A percentile compares a stretch with the other conserved stretches of the same genome.
Evolutionary conservation across 2,113 vertebrate genomes (phyloP).

Genomic region (Microcebus ravelobensis): DNA sequence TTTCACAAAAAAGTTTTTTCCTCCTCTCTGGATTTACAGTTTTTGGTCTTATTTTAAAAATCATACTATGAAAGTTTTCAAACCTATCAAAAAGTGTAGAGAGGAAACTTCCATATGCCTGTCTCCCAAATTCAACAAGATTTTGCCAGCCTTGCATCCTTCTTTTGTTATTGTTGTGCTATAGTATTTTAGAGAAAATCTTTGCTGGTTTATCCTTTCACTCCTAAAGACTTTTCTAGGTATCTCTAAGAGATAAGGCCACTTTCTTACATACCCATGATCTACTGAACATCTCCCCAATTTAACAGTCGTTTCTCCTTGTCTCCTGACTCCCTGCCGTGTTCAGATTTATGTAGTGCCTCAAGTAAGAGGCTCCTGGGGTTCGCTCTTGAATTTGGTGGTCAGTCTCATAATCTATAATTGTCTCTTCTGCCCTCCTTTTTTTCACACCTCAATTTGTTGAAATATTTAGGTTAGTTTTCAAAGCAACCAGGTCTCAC

Average conservation of each 20-base stretch:
- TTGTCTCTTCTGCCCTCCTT: fast-evolving
- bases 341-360: neutral
- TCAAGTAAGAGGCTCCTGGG: fast-evolving
- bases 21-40: neutral
- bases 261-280: neutral
- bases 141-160: neutral
- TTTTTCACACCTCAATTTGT: neutral
- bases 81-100: neutral
- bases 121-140: neutral
- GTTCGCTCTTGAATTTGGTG: fast-evolving
- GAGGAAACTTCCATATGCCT: fast-evolving
- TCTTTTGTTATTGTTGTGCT: neutral
- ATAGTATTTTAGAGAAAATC: neutral
- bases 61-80: neutral
- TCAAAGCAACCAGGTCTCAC: neutral
- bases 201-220: neutral
- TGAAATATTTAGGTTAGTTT: neutral
- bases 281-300: fast-evolving
- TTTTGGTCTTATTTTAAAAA: neutral
- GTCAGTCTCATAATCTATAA: neutral
- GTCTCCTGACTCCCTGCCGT: fast-evolving
- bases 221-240: neutral
- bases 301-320: neutral
- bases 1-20: neutral
- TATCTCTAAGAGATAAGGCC: neutral